Evolutionary conservation across 2,113 vertebrate species (phyloP).

Genomic region (Pan paniscus): DNA sequence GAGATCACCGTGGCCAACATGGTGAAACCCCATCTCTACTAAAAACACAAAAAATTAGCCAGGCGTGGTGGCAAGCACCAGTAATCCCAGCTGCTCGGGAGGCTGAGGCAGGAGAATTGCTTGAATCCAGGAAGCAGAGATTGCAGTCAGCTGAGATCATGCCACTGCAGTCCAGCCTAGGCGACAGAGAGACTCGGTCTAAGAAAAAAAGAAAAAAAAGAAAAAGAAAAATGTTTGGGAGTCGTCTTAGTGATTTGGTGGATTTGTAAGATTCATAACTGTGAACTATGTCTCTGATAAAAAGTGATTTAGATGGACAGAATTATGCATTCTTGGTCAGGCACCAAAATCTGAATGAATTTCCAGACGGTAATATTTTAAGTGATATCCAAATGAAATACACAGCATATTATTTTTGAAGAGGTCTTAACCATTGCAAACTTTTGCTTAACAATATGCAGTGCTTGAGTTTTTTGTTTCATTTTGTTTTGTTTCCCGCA

Average conservation of each 20-base stretch:
- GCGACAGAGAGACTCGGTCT: no score
- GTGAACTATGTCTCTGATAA: neutral
- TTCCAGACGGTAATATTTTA: neutral
- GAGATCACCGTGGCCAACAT: no score
- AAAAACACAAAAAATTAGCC: no score
- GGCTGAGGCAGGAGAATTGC: no score
- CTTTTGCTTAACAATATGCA: neutral
- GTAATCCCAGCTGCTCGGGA: no score
- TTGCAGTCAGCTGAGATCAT: no score
- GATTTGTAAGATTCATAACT: neutral
- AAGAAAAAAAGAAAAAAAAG: no score
- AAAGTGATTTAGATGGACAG: neutral
- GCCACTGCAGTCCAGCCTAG: no score
- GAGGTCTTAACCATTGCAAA: neutral
- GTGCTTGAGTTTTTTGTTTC: neutral
- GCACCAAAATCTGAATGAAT: neutral
- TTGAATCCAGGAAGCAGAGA: no score
- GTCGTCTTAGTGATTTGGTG: neutral
- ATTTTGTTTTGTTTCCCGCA: neutral
- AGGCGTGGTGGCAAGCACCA: no score
- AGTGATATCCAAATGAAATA: neutral
- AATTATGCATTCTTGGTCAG: neutral
- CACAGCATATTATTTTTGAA: neutral
- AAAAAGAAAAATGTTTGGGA: neutral
- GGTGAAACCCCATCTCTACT: no score